Base-by-base conservation (phyloP, 1,140 invertebrate species). In the Neomicropteryx cornuta region DNA sequence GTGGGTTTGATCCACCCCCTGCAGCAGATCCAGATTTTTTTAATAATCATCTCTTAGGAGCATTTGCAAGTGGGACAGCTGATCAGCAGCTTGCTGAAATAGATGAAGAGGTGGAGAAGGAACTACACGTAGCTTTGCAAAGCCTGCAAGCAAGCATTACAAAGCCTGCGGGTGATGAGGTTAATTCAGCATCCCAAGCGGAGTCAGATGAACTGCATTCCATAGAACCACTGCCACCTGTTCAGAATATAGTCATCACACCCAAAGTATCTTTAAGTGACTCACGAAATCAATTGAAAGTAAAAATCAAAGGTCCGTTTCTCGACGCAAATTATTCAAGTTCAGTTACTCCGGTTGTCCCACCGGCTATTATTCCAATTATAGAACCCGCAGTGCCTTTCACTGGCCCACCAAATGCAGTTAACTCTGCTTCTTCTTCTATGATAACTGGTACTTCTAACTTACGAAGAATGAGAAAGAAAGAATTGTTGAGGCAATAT, bases 291-390 rank as follows among this genome's bases (percentile, higher is more conserved):
- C 86, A 88, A 49, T 55, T 91, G 1, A 91, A 91, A 56, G 79
- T 92, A 0, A 92, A 92, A 60, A 91, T 91, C 42, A 91, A 91
- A 58, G 87, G 87, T 8, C 87, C 87, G 0, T 85, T 89, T 50
- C 58, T 81, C 33, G 79, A 83, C 49, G 80, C 81, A 0, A 85
- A 85, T 49, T 86, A 86, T 46, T 68, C 75, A 2, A 61, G 62
- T 37, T 61, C 62, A 4, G 57, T 66, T 8, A 52, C 65, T 29
- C 55, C 68, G 5, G 63, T 65, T 1, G 66, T 62, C 11, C 69
- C 71, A 16, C 74, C 73, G 45, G 76, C 74, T 31, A 66, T 68
- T 5, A 68, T 69, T 11, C 66, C 68, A 14, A 60, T 62, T 16
- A 59, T 68, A 35, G 60, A 70, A 3, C 58, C 70, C 4, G 60